Base-by-base conservation (phyloP, 2,888 invertebrate genomes). In the Leptopterna dolabrata region DNA sequence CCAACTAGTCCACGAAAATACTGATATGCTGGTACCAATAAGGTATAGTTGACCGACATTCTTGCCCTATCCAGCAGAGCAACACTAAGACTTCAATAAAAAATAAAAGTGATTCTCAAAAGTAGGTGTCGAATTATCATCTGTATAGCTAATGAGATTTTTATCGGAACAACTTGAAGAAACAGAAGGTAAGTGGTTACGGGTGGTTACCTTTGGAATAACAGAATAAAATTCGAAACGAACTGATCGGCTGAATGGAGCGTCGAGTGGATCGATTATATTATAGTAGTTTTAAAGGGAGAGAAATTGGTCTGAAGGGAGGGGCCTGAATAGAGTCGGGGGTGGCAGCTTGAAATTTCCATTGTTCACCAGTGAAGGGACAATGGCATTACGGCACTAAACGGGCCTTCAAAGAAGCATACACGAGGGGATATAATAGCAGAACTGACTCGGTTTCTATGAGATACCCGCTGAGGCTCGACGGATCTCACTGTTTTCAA, bases 401-500 rank as follows among this genome's bases (percentile, higher is more conserved):
- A 63, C 63, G 63, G 63, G 24, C 63, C 63, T 63, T 63, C 24
- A 63, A 63, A 63, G 63, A 63, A 63, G 63, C 63, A 63, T 63
- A 63, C 63, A 63, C 63, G 63, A 63, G 63, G 24, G 55, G 63
- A 24, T 63, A 63, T 63, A 63, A 63, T 63, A 63, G 63, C 63
- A 63, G 19, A 63, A 63, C 63, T 63, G 63, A 63, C 63, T 63
- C 63, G 24, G 63, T 63, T 63, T 63, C 63, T 63, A 63, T 63
- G 63, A 63, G 63, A 63, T 63, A 63, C 63, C 63, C 63, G 63
- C 63, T 63, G 63, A 63, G 63, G 19, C 24, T 24, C 63, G 63
- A 63, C 63, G 63, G 63, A 63, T 63, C 63, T 63, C 63, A 63
- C 63, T 63, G 63, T 63, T 63, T 63, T 63, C 63, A 63, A 63